Conservation (phyloP, 1,140 invertebrate genomes). For the Drosophila navojoa region DNA sequence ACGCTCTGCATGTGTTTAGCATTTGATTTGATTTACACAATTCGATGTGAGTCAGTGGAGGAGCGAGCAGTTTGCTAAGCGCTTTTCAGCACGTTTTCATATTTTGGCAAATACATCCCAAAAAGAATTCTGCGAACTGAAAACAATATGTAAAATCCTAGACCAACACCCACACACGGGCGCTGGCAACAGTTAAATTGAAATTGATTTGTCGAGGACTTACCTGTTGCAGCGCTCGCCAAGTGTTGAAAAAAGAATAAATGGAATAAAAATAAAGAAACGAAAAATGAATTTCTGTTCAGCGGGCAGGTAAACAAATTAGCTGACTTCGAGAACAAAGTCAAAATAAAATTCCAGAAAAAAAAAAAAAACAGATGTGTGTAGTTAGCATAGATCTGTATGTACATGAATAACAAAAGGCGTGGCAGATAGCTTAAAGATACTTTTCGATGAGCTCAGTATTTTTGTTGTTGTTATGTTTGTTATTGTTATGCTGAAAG, state of each 20-base stretch:
- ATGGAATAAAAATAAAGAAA: too few species aligned
- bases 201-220: conserved; percentile 61
- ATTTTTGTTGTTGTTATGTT: conserved; percentile 52
- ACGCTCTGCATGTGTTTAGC: conserved; percentile 72
- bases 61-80: conserved; percentile 60
- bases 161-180: neutral
- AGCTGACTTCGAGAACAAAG: conserved; percentile 24
- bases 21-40: conserved; percentile 72
- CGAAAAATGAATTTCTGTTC: neutral
- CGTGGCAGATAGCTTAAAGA: conserved; percentile 36
- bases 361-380: conserved; percentile 64
- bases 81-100: conserved; percentile 64
- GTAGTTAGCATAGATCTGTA: conserved; percentile 16
- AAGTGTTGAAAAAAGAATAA: conserved; percentile 58
- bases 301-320: conserved; percentile 73
- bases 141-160: conserved; percentile 25
- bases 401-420: conserved; percentile 14
- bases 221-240: conserved; percentile 36
- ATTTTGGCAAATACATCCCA: conserved; percentile 3
- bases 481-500: conserved; percentile 57
- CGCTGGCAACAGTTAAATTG: conserved; percentile 46
- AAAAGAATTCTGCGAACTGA: conserved; percentile 31
- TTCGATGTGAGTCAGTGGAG: conserved; percentile 29
- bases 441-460: conserved; percentile 72
- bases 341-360: conserved; percentile 53